Evolutionary conservation across 2,888 invertebrate species (phyloP), one percentile per base, ranked within the genome.

Genomic region (Graphium colonna): DNA sequence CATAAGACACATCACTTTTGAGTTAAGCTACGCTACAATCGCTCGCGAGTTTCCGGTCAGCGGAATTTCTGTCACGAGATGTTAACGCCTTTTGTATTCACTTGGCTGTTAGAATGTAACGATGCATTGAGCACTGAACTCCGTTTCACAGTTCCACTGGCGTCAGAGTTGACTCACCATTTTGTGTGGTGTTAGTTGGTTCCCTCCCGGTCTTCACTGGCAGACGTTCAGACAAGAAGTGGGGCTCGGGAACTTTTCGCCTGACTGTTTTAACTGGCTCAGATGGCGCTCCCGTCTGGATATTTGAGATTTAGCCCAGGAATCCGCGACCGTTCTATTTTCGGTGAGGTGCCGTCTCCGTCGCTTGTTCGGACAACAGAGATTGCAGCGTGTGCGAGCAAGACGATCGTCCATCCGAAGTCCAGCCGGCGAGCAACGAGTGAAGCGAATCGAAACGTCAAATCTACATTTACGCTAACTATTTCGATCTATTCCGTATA

Each of bases 141-240:
- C 83, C 79, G 75, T 79, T 77, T 79, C 86, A 86, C 85, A 75
- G 69, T 75, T 75, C 82, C 86, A 86, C 87, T 82, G 80, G 64
- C 77, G 74, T 79, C 76, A 73, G 74, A 74, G 70, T 58, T 70
- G 80, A 90, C 92, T 92, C 92, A 92, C 92, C 92, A 92, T 92
- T 92, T 91, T 92, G 91, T 91, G 90, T 87, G 91, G 90, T 91
- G 91, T 89, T 91, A 86, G 91, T 90, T 90, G 87, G 87, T 88
- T 90, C 89, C 88, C 88, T 90, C 90, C 90, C 87, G 91, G 89
- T 92, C 93, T 92, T 92, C 92, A 92, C 93, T 92, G 92, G 92
- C 92, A 92, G 93, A 91, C 92, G 92, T 87, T 91, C 92, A 90
- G 92, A 93, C 93, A 92, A 94, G 93, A 93, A 94, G 93, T 94